Conservation (phyloP, 2,113 vertebrate species). For the Anolis sagrei region DNA sequence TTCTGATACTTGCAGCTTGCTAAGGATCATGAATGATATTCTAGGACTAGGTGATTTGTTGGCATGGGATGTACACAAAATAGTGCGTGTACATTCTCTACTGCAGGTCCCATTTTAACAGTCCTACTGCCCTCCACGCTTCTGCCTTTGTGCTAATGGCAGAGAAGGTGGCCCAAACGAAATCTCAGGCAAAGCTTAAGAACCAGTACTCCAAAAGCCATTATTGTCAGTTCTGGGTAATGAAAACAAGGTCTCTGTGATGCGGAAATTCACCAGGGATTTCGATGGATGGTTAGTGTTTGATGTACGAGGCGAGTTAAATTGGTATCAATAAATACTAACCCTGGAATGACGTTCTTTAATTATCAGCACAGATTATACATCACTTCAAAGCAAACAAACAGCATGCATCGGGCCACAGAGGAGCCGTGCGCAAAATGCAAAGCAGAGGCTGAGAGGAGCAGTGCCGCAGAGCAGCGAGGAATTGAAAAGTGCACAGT, state of each 20-base stretch:
- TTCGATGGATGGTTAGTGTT: conserved; percentile 32
- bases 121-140: neutral
- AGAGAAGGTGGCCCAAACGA: neutral
- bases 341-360: conserved; percentile 36
- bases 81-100: too few species aligned
- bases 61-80: neutral
- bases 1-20: neutral
- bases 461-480: conserved; percentile 18
- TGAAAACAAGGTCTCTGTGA: conserved; percentile 38
- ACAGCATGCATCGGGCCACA: conserved; percentile 21
- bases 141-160: neutral
- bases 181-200: conserved; percentile 1
- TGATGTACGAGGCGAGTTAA: conserved; percentile 43
- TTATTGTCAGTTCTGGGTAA: conserved; percentile 23
- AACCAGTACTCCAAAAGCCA: conserved; percentile 14
- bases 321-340: conserved; percentile 45
- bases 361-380: conserved; percentile 45
- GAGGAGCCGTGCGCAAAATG: conserved; percentile 26
- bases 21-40: neutral
- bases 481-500: conserved; percentile 13
- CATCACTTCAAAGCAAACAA: conserved; percentile 38
- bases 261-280: conserved; percentile 28
- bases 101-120: neutral
- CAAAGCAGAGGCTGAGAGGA: neutral
- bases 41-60: neutral